Percentiles rank a stretch among this genome's conserved stretches.
Evolutionary conservation across 2,888 invertebrate species (phyloP).

Genomic region (Biston betularia): DNA sequence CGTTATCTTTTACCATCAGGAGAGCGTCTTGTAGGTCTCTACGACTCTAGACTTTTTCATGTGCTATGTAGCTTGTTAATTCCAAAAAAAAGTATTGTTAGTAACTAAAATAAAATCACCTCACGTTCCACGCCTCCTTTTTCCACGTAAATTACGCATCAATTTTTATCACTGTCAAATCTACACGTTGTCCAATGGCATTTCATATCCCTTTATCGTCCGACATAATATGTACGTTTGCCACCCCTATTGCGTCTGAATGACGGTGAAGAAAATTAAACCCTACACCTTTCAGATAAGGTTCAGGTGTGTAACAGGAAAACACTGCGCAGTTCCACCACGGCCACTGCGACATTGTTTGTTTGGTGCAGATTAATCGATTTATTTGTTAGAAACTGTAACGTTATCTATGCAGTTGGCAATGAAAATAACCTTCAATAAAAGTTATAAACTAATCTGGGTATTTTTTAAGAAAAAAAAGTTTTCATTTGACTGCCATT

Average conservation of each 20-base stretch:
- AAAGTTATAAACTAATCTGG: too few relatives aligned
- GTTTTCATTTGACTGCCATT: too few relatives aligned
- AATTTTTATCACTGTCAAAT: constrained; percentile 10
- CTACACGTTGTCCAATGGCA: constrained; percentile 14
- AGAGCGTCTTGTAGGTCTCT: too few relatives aligned
- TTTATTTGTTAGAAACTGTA: constrained; percentile 2
- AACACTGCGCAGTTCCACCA: constrained; percentile 20
- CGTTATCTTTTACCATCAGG: too few relatives aligned
- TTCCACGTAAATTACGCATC: constrained; percentile 6
- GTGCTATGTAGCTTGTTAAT: too few relatives aligned
- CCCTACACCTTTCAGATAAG: constrained; percentile 5
- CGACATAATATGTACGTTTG: background rate
- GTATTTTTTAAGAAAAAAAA: too few relatives aligned
- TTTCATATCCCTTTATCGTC: constrained; percentile 17
- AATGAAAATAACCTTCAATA: too few relatives aligned
- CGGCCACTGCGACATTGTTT: constrained; percentile 24
- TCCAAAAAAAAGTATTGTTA: too few relatives aligned
- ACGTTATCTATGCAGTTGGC: background rate
- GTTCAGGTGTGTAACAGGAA: constrained; percentile 6
- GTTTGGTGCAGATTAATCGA: constrained; percentile 18
- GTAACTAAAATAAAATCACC: too few relatives aligned
- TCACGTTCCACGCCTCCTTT: background rate
- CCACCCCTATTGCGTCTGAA: constrained; percentile 28
- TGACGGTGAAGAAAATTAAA: background rate
- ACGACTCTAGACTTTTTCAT: too few relatives aligned